Evolutionary conservation across 2,797 vertebrate genomes (phyloP).

Genomic region (Pseudocheirus occidentalis): DNA sequence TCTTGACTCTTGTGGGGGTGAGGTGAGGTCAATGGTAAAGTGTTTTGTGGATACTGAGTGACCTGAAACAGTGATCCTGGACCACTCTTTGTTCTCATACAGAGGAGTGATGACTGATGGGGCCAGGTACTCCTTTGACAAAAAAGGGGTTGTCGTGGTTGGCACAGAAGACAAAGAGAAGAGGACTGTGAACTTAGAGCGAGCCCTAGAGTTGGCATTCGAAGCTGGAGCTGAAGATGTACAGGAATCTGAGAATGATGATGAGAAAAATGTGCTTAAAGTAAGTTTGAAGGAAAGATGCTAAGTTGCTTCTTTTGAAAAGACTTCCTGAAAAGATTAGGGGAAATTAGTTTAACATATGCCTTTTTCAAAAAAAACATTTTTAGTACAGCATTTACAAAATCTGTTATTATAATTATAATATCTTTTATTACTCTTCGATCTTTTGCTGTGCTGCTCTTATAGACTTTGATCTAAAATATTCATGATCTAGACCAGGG

Average conservation of each 20-base stretch:
- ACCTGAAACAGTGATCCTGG: not conserved
- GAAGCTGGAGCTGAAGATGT: conserved; percentile 93
- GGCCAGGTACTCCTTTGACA: conserved; percentile 86
- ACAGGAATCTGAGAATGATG: conserved; percentile 88
- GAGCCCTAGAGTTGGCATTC: conserved; percentile 91
- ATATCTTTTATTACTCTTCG: not conserved
- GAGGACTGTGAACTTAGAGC: conserved; percentile 83
- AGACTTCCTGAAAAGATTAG: not conserved
- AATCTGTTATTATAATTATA: conserved; percentile 1
- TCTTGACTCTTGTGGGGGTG: not conserved
- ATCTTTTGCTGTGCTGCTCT: not conserved
- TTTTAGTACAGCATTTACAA: not conserved
- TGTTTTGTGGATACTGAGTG: not conserved
- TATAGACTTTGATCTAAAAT: not conserved
- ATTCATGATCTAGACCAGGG: not conserved
- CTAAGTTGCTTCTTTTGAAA: conserved; percentile 18
- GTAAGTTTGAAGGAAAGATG: conserved; percentile 76
- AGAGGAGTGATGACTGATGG: conserved; percentile 88
- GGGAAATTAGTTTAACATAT: not conserved
- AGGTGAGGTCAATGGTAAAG: not conserved
- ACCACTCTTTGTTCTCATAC: not conserved
- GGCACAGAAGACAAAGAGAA: conserved; percentile 77
- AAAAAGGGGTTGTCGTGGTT: conserved; percentile 88
- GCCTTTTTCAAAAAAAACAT: not conserved
- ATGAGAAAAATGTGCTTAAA: conserved; percentile 87